Evolutionary conservation across 2,113 vertebrate genomes (phyloP), one percentile per base, ranked within the genome.

Genomic region (Trematocara marginatum): DNA sequence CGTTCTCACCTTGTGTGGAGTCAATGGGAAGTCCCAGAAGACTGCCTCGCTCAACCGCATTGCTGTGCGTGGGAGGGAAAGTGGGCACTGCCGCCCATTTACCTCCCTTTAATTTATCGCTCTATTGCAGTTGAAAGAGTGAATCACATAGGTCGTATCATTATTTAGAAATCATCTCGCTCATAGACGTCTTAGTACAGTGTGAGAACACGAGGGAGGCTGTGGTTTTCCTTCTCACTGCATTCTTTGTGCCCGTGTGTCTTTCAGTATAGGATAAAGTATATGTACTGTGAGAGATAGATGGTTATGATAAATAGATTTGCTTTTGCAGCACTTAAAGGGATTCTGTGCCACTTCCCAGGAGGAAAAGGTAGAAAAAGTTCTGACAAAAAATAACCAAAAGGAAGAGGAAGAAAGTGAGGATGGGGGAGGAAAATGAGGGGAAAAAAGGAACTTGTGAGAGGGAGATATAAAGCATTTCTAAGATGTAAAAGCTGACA

Each of bases 341-440:
- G 69, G 93, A 94, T 96, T 96, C 95, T 94, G 92, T 94, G 94
- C 92, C 94, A 93, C 94, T 94, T 95, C 94, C 94, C 95, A 79
- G 61, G 93, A 95, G 94, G 83, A 86, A 61, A 85, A 84, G 78
- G 85, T 42, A 61, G 45, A 78, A 80, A 87, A 89, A 86, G 84
- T 87, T 92, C 40, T 11, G 40, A 85, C 81, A 88, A 88, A 89
- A 91, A 93, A 89, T 78, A 89, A 90, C 78, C 76, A 78, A 86
- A 90, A 92, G 59, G 54, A 69, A 89, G 35, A 87, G 81, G 20
- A 80, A 81, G 82, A 90, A 83, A 76, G 86, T 45, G 7, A 76
- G 71, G 76, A 42, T 85, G 86, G 85, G 81, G 85, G 83, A 84
- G 84, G 82, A 79, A 80, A 71, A 74, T 2, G 38, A 18, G 16